Evolutionary conservation across 2,888 invertebrate species (phyloP).

Genomic region (Sminthurinus aureus): DNA sequence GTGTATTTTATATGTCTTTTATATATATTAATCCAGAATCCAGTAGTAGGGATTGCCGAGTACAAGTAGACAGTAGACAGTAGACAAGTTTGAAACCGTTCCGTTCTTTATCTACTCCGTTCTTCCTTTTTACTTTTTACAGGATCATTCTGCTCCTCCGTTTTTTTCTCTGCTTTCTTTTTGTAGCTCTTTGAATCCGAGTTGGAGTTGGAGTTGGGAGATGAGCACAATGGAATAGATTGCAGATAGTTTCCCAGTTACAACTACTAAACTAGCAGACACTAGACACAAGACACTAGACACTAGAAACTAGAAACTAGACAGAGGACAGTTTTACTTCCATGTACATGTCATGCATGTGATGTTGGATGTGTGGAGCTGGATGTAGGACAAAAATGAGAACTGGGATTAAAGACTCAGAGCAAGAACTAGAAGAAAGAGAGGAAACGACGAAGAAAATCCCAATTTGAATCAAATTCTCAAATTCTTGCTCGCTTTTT

Average conservation of each 20-base stretch:
- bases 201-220: too few species aligned
- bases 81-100: not conserved
- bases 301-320: not conserved
- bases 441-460: slow-evolving; percentile 15
- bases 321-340: not conserved
- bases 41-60: too few species aligned
- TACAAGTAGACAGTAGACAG: too few species aligned
- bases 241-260: not conserved
- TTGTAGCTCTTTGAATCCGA: not conserved
- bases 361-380: not conserved
- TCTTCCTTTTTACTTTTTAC: not conserved
- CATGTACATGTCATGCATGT: too few species aligned
- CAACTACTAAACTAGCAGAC: too few species aligned
- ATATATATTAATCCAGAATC: too few species aligned
- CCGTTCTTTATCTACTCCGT: not conserved
- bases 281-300: too few species aligned
- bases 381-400: slow-evolving; percentile 28
- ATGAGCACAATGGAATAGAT: not conserved
- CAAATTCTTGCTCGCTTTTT: slow-evolving; percentile 29
- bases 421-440: too few species aligned
- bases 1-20: too few species aligned
- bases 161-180: not conserved
- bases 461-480: slow-evolving; percentile 23
- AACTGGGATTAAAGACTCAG: slow-evolving; percentile 21
- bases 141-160: not conserved